Conservation (phyloP, 2,888 invertebrate genomes). For the Pheosia tremula region DNA sequence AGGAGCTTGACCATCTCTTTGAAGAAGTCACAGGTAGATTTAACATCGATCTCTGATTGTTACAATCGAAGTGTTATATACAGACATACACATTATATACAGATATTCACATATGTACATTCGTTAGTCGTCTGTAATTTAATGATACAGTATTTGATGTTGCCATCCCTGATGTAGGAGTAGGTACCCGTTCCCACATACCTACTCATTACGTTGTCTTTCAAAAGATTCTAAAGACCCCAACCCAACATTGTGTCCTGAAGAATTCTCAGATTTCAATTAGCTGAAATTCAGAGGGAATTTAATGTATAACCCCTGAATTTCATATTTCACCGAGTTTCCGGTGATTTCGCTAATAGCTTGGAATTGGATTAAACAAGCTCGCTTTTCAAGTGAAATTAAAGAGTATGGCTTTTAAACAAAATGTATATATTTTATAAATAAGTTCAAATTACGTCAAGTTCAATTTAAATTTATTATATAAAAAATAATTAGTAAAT, state of each 20-base stretch:
- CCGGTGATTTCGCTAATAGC: constrained; percentile 21
- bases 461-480: no score
- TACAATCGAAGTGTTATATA: not conserved
- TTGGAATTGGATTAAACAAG: constrained; percentile 24
- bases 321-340: constrained; percentile 16
- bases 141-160: not conserved
- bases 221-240: constrained; percentile 10
- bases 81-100: no score
- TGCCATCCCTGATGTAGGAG: constrained; percentile 1
- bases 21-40: not conserved
- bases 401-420: no score
- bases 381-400: constrained; percentile 15
- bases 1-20: not conserved
- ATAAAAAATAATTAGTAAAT: no score
- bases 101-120: not conserved
- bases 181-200: no score
- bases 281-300: constrained; percentile 40
- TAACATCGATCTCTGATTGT: not conserved
- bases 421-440: no score
- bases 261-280: constrained; percentile 52
- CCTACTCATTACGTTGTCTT: constrained; percentile 14
- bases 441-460: no score
- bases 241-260: constrained; percentile 11
- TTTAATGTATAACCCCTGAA: constrained; percentile 28
- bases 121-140: not conserved